These are phyloP conservation scores for Agapostemon virescens DNA, from an alignment of 2,888 invertebrate species.

Conservation along the genomic window DNA sequence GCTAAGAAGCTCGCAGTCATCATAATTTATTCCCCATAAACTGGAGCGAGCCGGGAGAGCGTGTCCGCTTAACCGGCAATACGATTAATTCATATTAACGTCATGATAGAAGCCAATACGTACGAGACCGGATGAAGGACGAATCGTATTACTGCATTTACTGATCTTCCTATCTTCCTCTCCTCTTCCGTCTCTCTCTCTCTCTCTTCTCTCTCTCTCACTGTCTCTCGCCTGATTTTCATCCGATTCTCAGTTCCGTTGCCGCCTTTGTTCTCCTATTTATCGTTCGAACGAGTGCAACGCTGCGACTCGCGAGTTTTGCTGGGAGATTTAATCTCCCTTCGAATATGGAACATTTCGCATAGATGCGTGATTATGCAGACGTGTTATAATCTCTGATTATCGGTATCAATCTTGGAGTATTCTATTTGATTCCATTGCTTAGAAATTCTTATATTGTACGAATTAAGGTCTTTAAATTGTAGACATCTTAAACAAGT, in stretches of 20 bases:
- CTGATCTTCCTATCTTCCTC: background rate
- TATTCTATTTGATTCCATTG: too few relatives aligned
- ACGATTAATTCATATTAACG: conserved; percentile 55
- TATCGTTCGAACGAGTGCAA: conserved; percentile 5
- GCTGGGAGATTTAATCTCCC: background rate
- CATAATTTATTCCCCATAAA: conserved; percentile 52
- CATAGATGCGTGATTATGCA: background rate
- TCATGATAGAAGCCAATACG: conserved; percentile 35
- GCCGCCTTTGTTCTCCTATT: conserved; percentile 28
- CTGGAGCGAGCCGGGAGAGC: conserved; percentile 18
- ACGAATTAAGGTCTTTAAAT: too few relatives aligned
- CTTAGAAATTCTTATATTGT: too few relatives aligned
- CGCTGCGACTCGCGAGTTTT: background rate
- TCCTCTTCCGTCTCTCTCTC: background rate
- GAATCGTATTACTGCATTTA: conserved; percentile 28
- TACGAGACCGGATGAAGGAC: conserved; percentile 14
- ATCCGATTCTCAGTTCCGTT: conserved; percentile 6
- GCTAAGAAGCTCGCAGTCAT: conserved; percentile 35
- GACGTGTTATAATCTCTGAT: background rate
- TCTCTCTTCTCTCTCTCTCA: background rate
- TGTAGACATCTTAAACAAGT: too few relatives aligned
- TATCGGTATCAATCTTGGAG: background rate
- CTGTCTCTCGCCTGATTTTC: background rate
- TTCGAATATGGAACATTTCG: background rate
- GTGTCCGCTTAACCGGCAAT: conserved; percentile 38